phyloP scores from a whole-genome alignment of 2,113 vertebrate genomes.

The Cyphomyrus plagiostoma region DNA sequence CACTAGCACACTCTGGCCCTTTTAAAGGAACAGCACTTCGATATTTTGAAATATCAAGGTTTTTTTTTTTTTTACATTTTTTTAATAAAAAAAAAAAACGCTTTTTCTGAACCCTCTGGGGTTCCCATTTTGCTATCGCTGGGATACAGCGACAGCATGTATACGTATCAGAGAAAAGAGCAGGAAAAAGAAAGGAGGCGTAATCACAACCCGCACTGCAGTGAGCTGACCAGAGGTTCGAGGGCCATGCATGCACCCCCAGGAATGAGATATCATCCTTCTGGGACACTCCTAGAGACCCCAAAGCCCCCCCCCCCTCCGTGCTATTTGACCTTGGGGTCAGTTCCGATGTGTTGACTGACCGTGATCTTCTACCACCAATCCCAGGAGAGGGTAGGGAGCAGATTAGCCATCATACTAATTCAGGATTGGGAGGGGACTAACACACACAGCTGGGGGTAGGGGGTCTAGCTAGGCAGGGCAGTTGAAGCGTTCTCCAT shows the following conservation, averaged over 20 bases:
- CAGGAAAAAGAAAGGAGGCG: neutral
- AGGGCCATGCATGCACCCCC: neutral
- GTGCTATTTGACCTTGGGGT: neutral
- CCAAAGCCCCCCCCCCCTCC: neutral
- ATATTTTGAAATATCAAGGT: neutral
- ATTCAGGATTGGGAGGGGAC: slow-evolving; percentile 51
- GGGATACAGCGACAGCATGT: neutral
- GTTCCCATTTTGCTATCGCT: neutral
- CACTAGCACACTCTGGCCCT: neutral
- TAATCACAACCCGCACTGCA: neutral
- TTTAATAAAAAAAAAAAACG: neutral
- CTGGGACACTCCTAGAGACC: neutral
- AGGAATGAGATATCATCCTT: neutral
- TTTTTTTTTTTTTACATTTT: no score
- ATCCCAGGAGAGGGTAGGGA: slow-evolving; percentile 40
- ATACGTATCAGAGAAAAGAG: neutral
- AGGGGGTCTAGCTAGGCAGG: slow-evolving; percentile 45
- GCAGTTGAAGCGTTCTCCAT: slow-evolving; percentile 38
- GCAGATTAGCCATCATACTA: slow-evolving; percentile 57
- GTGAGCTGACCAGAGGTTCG: neutral
- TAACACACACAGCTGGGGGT: slow-evolving; percentile 36
- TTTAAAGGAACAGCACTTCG: neutral
- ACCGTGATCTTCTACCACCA: slow-evolving; percentile 33
- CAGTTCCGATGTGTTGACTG: neutral
- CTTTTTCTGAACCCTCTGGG: neutral